Evolutionary conservation across 2,113 vertebrate genomes (phyloP), one percentile per base, ranked within the genome.

Genomic region (Papio anubis): DNA sequence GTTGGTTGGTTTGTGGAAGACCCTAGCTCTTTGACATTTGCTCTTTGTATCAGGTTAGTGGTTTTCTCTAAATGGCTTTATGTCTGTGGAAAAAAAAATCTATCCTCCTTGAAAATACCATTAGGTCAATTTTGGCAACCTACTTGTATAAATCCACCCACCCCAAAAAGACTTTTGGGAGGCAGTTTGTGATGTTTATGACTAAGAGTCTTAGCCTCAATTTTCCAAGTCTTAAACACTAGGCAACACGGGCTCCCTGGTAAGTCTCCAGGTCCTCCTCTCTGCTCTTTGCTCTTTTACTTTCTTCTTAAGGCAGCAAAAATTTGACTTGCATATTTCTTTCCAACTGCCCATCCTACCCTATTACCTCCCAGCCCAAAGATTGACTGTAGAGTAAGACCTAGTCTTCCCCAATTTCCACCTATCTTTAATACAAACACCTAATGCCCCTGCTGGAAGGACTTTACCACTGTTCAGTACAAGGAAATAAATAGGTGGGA

Each of bases 41-140:
- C 25, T 93, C 16, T 96, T 93, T 94, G 43, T 66, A 95, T 95
- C 91, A 23, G 55, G 38, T 85, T 88, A 70, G 52, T 64, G 23
- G 18, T 38, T 93, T 93, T 95, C 27, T 57, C 40, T 84, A 90
- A 92, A 84, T 84, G 61, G n/a, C 30, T 96, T 96, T 84, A 93
- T 79, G n/a, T 70, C 45, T 94, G 6, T 79, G 32, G n/a, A 80
- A 90, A 95, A 61, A 85, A 90, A 61, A 85, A 92, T 55, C 35
- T 90, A 66, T 96, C 59, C 16, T 87, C 75, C 27, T 86, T 66
- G 57, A 94, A 97, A 96, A 93, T 95, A 84, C 66, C 50, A 95
- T 66, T 88, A 92, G 14, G 5, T 30, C 25, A 90, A 73, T 95
- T 55, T 59, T 93, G 86, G 32, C 48, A 95, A 95, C 25, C 45